Percentiles rank a stretch among this genome's conserved stretches.
phyloP scores from a whole-genome alignment of 2,797 vertebrate genomes.

The Sus cebifrons region DNA sequence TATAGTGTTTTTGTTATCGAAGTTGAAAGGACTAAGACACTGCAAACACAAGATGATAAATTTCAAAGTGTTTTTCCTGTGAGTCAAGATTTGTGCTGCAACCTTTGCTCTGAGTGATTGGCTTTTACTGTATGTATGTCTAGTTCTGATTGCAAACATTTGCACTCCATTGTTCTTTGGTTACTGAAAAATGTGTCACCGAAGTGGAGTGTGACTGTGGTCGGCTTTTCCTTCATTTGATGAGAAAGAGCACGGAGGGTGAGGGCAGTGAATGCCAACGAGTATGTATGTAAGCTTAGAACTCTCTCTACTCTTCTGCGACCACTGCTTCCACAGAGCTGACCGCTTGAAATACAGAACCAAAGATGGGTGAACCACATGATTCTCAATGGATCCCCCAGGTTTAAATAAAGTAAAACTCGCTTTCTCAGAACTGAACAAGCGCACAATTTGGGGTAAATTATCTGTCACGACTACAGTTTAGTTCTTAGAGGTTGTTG shows the following conservation, averaged over 20 bases:
- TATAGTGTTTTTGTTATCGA: not conserved
- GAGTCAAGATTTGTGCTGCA: not conserved
- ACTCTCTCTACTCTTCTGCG: not conserved
- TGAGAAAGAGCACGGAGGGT: not conserved
- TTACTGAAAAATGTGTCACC: conserved; percentile 56
- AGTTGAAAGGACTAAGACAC: not conserved
- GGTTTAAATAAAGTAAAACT: not conserved
- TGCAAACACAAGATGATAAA: not conserved
- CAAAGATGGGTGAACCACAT: not conserved
- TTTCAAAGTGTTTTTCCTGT: conserved; percentile 11
- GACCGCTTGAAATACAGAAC: not conserved
- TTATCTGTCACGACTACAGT: not conserved
- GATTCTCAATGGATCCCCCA: not conserved
- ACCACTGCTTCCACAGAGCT: not conserved
- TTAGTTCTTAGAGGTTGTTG: not conserved
- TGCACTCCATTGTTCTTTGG: conserved; percentile 31
- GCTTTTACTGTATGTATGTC: not conserved
- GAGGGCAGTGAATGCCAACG: not conserved
- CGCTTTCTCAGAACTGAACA: conserved; percentile 18
- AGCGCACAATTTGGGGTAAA: not conserved
- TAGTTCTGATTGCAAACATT: conserved; percentile 38
- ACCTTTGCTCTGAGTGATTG: not conserved
- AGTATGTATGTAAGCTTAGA: not conserved
- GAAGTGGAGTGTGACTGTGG: not conserved
- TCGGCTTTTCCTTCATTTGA: not conserved